Base-by-base conservation (phyloP, 64 coral and sea anemone genomes). In the Pocillopora verrucosa region DNA sequence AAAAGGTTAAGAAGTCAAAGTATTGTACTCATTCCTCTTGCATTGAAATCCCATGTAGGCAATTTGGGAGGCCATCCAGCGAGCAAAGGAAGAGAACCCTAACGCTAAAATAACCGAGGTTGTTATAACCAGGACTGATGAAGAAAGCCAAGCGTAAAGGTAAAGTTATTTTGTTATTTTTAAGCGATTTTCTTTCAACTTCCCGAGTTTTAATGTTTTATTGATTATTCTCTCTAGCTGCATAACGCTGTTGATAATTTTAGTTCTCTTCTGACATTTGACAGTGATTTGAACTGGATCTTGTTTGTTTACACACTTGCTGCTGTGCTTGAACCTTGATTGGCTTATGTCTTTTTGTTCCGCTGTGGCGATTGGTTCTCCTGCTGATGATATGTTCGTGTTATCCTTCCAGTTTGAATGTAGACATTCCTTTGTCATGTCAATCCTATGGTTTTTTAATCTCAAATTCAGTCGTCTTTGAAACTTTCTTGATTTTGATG, bases 81-180 rank as follows among this genome's bases (percentile, higher is more conserved):
- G 93, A 81, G 95, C 95, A 7, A 88, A 82, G 60, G 95, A 89
- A 19, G 95, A 92, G 20, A 92, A 96, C 73, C 95, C 95, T 24
- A 91, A 96, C 58, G 95, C 93, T 34, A 96, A 93, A 90, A 92
- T 96, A 11, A 93, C 92, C 11, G 95, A 96, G 70, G 92, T 96
- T 59, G 89, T 96, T 11, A 96, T 96, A 34, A 96, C 95, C 4
- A 92, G 92, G 58, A 86, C 83, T 19, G 91, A 92, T 56, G 95
- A 96, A 17, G 59, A 81, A 60, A 90, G 76, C 76, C 5, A 36
- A 14, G 82, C 82, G 13, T 85, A 72, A 85, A 65, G 5, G 20
- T 72, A 34, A 30, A 56, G 82, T 3, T 22, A 16, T n/a, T 61
- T 16, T 62, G 12, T 59, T 79, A 12, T 59, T 60, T 36, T 35